Conservation (phyloP, 2,888 invertebrate genomes). For the Petrolisthes manimaculis region DNA sequence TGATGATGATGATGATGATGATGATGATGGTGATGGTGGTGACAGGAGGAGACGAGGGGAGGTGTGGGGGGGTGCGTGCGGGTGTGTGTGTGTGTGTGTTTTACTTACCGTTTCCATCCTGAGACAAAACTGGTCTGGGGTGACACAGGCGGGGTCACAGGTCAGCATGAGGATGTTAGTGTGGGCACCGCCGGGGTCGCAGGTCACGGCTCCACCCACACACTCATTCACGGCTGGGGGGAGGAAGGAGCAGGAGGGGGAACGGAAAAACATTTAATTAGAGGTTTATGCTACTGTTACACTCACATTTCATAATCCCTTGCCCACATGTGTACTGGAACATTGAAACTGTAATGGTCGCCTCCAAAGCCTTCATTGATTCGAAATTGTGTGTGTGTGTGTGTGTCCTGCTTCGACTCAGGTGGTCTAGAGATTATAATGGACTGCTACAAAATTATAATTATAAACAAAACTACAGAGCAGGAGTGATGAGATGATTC, state of each 20-base stretch:
- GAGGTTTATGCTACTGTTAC: too few species aligned
- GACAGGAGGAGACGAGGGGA: background rate
- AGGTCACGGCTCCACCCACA: constrained; percentile 75
- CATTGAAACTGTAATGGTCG: too few species aligned
- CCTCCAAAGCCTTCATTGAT: too few species aligned
- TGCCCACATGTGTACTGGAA: too few species aligned
- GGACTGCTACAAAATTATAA: too few species aligned
- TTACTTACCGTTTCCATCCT: constrained; percentile 71
- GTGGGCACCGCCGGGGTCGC: constrained; percentile 77
- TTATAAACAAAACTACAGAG: too few species aligned
- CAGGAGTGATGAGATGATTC: too few species aligned
- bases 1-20: background rate
- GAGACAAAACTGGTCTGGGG: constrained; percentile 75
- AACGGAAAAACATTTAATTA: background rate
- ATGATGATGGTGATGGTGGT: background rate
- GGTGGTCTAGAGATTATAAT: background rate
- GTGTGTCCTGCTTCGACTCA: too few species aligned
- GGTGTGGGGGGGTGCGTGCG: background rate
- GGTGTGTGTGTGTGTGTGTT: background rate
- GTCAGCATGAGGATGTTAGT: constrained; percentile 83
- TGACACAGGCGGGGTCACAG: constrained; percentile 73
- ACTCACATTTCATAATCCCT: too few species aligned
- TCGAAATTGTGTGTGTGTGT: background rate
- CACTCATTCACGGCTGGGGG: constrained; percentile 69
- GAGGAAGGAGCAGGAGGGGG: background rate